A percentile compares a stretch with the other conserved stretches of the same genome.
These are phyloP conservation scores for Trileptium ribeirensis DNA, from an alignment of 2,888 invertebrate species.

Conservation along the genomic window DNA sequence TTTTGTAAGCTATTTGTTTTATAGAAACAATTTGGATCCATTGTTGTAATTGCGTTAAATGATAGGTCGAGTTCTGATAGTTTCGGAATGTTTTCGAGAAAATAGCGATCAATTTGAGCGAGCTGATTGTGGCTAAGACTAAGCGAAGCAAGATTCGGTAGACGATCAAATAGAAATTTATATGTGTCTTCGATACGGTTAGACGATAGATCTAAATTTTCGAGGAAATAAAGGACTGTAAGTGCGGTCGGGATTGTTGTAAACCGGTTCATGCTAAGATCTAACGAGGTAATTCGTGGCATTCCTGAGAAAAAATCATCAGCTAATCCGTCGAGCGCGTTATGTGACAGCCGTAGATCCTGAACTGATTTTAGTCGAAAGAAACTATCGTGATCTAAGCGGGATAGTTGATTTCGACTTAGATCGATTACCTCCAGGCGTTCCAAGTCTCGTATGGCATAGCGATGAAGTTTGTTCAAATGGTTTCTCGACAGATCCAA, in stretches of 20 bases:
- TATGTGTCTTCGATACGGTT: conserved; percentile 5
- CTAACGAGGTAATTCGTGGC: conserved; percentile 29
- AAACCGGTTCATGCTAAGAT: conserved; percentile 33
- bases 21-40: conserved; percentile 74
- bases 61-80: conserved; percentile 56
- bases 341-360: conserved; percentile 9
- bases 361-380: conserved; percentile 14
- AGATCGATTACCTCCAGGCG: background rate
- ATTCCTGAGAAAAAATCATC: conserved; percentile 27
- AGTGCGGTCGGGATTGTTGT: conserved; percentile 14
- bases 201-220: background rate
- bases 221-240: conserved; percentile 1
- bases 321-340: conserved; percentile 21
- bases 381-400: conserved; percentile 7
- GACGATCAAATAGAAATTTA: conserved; percentile 16
- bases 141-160: conserved; percentile 30
- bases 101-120: background rate
- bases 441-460: conserved; percentile 1
- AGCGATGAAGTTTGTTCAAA: background rate
- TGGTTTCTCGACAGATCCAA: conserved; percentile 35
- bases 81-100: conserved; percentile 20
- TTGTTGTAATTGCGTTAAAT: conserved; percentile 62
- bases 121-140: conserved; percentile 24
- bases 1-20: conserved; percentile 70
- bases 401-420: background rate